phyloP scores from a whole-genome alignment of 2,888 invertebrate species.

The Shargacucullia verbasci region DNA sequence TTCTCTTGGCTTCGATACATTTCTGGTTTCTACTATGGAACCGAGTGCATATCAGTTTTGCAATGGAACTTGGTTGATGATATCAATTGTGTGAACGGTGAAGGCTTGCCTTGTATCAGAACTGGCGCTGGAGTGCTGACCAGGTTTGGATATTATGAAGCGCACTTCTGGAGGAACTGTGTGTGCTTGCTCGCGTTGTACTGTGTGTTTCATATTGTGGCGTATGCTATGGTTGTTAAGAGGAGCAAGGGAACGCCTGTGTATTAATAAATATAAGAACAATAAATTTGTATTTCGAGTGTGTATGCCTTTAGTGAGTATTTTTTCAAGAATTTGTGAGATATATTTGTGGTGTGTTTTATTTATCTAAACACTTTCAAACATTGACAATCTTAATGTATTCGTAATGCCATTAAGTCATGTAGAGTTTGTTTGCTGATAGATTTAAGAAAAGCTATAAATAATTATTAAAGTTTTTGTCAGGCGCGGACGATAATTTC shows the following conservation, averaged over 20 bases:
- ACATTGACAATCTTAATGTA: too few species aligned
- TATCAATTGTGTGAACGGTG: conserved; percentile 89
- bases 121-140: conserved; percentile 90
- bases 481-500: too few species aligned
- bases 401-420: too few species aligned
- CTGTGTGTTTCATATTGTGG: conserved; percentile 74
- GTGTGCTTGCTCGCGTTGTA: conserved; percentile 79
- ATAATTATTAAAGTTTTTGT: too few species aligned
- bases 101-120: conserved; percentile 89
- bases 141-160: conserved; percentile 85
- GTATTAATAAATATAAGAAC: conserved; percentile 65
- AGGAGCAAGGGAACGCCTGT: conserved; percentile 84
- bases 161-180: conserved; percentile 82
- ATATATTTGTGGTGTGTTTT: too few species aligned
- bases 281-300: too few species aligned
- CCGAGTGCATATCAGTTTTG: conserved; percentile 91
- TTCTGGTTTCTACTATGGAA: conserved; percentile 92
- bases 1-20: conserved; percentile 90
- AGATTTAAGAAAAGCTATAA: too few species aligned
- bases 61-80: conserved; percentile 90
- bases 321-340: too few species aligned
- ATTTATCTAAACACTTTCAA: too few species aligned
- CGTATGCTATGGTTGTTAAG: conserved; percentile 79
- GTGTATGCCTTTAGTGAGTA: too few species aligned
- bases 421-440: too few species aligned